Conservation (phyloP, 2,888 invertebrate species). For the Polymixis lichenea region DNA sequence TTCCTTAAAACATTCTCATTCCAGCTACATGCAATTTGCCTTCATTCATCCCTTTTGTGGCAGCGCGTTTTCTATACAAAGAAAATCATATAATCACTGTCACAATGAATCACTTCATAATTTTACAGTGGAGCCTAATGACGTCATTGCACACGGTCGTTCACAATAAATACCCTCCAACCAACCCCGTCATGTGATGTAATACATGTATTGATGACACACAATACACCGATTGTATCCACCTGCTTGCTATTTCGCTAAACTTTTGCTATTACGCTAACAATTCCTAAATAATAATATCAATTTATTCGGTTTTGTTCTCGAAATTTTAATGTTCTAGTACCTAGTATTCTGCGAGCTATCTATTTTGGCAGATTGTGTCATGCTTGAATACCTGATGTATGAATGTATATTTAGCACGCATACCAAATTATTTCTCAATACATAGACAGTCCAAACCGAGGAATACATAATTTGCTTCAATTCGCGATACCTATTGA, state of each 20-base stretch:
- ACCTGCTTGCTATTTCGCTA: conserved; percentile 32
- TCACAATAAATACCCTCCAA: conserved; percentile 40
- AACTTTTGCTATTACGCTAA: no score
- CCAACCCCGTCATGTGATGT: conserved; percentile 54
- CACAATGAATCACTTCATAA: conserved; percentile 21
- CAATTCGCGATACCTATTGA: not conserved
- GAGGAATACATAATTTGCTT: not conserved
- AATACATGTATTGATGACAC: conserved; percentile 64
- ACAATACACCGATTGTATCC: conserved; percentile 64
- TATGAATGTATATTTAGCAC: conserved; percentile 24
- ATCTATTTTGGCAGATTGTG: conserved; percentile 40
- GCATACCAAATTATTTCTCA: conserved; percentile 11
- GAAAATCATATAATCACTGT: conserved; percentile 16
- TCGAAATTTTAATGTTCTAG: conserved; percentile 25
- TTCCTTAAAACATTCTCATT: not conserved
- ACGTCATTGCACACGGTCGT: conserved; percentile 34
- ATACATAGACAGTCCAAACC: not conserved
- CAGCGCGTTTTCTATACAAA: not conserved
- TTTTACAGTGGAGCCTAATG: conserved; percentile 23
- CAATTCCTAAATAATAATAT: conserved; percentile 39
- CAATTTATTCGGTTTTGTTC: conserved; percentile 52
- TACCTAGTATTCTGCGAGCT: conserved; percentile 22
- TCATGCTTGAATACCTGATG: conserved; percentile 24
- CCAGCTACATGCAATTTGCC: not conserved
- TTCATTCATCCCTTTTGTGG: not conserved